Percentiles rank a stretch among this genome's conserved stretches.
These are phyloP conservation scores for Hemitrygon akajei DNA, from an alignment of 2,797 vertebrate genomes.

Conservation along the genomic window DNA sequence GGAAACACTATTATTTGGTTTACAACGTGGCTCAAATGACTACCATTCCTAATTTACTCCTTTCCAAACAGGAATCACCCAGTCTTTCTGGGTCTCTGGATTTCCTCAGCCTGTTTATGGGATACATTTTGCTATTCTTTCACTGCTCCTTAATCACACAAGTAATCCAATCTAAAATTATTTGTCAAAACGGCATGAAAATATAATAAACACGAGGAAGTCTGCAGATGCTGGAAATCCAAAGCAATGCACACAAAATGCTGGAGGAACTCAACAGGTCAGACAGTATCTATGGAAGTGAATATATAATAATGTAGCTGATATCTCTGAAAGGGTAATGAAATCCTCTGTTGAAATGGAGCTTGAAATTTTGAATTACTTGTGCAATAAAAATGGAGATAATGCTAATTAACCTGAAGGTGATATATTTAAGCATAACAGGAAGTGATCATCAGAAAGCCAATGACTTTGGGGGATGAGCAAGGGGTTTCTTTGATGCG, in stretches of 20 bases:
- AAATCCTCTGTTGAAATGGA: not conserved
- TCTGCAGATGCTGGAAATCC: too few species aligned
- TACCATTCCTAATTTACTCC: conserved; percentile 15
- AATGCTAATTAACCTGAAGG: not conserved
- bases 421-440: too few species aligned
- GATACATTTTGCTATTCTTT: not conserved
- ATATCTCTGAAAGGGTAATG: not conserved
- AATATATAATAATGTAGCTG: not conserved
- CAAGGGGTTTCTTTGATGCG: too few species aligned
- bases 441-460: not conserved
- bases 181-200: not conserved
- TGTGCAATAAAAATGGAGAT: not conserved
- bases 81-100: not conserved
- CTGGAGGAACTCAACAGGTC: too few species aligned
- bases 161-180: not conserved
- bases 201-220: not conserved
- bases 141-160: not conserved
- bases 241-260: too few species aligned
- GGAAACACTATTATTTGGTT: conserved; percentile 24
- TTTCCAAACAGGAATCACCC: conserved; percentile 6
- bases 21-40: not conserved
- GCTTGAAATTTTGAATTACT: not conserved
- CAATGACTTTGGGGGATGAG: not conserved
- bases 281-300: too few species aligned
- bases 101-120: conserved; percentile 16